Base-by-base conservation (phyloP, 2,797 vertebrate species). In the Hemibagrus guttatus region DNA sequence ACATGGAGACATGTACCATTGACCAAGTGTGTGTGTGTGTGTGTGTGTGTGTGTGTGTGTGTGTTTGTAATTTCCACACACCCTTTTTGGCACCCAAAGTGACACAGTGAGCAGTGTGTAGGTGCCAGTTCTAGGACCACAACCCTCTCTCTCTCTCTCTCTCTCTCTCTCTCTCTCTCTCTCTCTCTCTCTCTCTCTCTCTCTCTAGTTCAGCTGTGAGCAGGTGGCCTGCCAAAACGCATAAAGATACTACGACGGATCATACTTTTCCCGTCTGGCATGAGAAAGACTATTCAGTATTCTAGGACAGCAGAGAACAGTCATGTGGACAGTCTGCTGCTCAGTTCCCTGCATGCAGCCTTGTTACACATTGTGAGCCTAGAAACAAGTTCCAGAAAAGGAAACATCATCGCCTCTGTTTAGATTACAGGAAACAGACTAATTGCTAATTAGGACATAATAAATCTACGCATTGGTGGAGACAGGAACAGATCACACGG, bases 191-290 rank as follows among this genome's bases (percentile, higher is more conserved):
- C 68, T 58, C 28, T 14, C 76, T 79, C 31, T 79, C 31, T 59
- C 75, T 66, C 64, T 74, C 83, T 76, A 6, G 56, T 54, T 61
- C 8, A 49, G 54, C 58, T 74, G 49, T 85, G 72, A 85, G 86
- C 86, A 87, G 69, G 86, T 87, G 76, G 84, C 58, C 87, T 88
- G 80, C 85, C 87, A 87, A 16, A 81, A 69, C 21, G 28, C 76
- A 90, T 84, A 85, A 87, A 84, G 84, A 72, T n/a, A 68, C 82
- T 54, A 78, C n/a, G n/a, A 14, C n/a, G n/a, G 58, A 86, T 88
- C 86, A 83, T 84, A 83, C 64, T 46, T 74, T 69, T 39, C 56
- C 49, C 69, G 16, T 75, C 71, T 88, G 56, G 75, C 84, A 69
- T 52, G 79, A 85, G 85, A 85, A 71, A 49, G 75, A 56, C 49